A percentile compares a stretch with the other conserved stretches of the same genome.
These are phyloP conservation scores for Lagopus leucura DNA, from an alignment of 2,113 vertebrate species.

Conservation along the genomic window DNA sequence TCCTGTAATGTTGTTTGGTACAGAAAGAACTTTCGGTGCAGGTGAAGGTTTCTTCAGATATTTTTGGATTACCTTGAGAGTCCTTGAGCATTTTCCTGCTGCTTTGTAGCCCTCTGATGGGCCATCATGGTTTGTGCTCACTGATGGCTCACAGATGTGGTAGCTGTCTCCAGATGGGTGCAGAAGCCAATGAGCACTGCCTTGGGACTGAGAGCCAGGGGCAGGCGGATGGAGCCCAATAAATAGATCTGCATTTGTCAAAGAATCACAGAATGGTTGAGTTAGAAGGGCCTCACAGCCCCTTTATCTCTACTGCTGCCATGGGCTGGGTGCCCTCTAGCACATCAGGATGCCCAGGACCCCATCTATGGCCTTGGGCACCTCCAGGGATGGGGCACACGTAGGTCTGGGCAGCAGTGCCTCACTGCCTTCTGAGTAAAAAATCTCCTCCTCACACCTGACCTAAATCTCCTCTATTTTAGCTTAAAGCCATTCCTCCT, in stretches of 20 bases:
- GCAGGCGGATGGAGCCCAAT: neutral
- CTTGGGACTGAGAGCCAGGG: neutral
- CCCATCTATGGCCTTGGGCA: neutral
- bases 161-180: neutral
- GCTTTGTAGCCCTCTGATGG: neutral
- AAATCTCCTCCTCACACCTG: no score
- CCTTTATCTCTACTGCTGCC: neutral
- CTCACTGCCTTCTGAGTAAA: no score
- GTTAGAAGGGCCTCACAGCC: neutral
- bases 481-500: no score
- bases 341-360: neutral
- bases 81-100: neutral
- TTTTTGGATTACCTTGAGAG: neutral
- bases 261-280: neutral
- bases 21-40: neutral
- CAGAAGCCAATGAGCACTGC: neutral
- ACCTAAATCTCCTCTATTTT: no score
- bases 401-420: no score
- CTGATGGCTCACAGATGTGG: neutral
- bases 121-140: neutral
- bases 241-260: neutral
- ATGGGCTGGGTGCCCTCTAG: neutral
- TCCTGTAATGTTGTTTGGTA: neutral
- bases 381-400: neutral
- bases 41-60: neutral